Evolutionary conservation across 2,888 invertebrate species (phyloP).

Genomic region (Glyphotaelius pellucidus): DNA sequence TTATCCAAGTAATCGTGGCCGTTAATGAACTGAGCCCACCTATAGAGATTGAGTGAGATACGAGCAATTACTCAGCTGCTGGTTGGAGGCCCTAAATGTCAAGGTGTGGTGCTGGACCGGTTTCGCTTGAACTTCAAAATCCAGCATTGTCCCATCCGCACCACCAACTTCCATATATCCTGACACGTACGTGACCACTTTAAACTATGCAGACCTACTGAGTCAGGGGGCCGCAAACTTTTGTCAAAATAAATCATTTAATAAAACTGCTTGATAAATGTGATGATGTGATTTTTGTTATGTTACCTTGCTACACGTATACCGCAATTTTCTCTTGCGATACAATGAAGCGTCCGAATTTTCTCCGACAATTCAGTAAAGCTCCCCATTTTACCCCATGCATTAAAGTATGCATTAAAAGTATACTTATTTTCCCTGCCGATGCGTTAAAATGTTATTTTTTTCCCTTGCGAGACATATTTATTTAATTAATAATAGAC

Average conservation of each 20-base stretch:
- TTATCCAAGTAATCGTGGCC: background rate
- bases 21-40: background rate
- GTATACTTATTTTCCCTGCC: no score
- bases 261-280: no score
- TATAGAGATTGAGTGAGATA: slow-evolving; percentile 3
- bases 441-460: no score
- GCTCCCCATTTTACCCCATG: background rate
- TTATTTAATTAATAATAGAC: no score
- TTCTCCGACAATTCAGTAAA: background rate
- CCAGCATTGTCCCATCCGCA: background rate
- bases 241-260: background rate
- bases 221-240: background rate
- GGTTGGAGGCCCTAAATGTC: slow-evolving; percentile 6
- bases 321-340: background rate
- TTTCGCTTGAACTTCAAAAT: slow-evolving; percentile 41
- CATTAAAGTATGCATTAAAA: no score
- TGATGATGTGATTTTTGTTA: no score
- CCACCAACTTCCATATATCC: no score
- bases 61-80: background rate
- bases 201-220: no score
- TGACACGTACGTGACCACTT: no score
- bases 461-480: no score
- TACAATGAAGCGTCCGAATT: background rate
- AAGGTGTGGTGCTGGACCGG: slow-evolving; percentile 17
- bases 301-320: no score